Base-by-base conservation (phyloP, 37 sponge, comb jelly and placozoan genomes). In the Hormiphora californensis region DNA sequence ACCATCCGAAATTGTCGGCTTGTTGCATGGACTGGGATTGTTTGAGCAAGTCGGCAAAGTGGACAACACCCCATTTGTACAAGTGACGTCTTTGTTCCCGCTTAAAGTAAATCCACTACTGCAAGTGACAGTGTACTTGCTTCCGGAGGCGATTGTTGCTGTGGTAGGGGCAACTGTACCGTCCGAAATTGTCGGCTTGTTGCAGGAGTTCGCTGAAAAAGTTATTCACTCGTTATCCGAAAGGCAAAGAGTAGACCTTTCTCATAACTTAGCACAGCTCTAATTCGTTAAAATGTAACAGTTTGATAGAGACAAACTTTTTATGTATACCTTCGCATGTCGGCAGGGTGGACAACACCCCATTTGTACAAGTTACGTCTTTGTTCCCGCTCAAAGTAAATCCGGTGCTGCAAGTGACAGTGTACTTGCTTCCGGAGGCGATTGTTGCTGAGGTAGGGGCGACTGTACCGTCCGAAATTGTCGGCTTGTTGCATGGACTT, bases 401-500 rank as follows among this genome's bases (percentile, higher is more conserved):
- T 27, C 67, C 67, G 9, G 2, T 31, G 8, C 35, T 31, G 28
- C 67, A 65, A 1, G 21, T 31, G 4, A 33, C 36, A 34, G 67
- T 65, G 17, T 65, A 65, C 4, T 4, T 34, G 4, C 38, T 4
- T 34, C 67, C 67, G 17, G 35, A 34, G 37, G 7, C 37, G 4
- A 65, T 33, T 28, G 67, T 32, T 32, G 67, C 34, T 28, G 21
- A 17, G 4, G 37, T 31, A 3, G 67, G 67, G 3, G 67, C 9
- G 3, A 65, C 28, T 32, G 67, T 65, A 3, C 38, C 67, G 7
- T 7, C 34, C 7, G 11, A 17, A 33, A 65, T 65, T 21, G 67
- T 65, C 17, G 67, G 67, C 35, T 65, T 65, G 67, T 21, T 28
- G 28, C 67, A 65, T n/a, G n/a, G n/a, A n/a, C n/a, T n/a, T n/a